Conservation (phyloP, 2,797 vertebrate species). For the Chrysocyon brachyurus region DNA sequence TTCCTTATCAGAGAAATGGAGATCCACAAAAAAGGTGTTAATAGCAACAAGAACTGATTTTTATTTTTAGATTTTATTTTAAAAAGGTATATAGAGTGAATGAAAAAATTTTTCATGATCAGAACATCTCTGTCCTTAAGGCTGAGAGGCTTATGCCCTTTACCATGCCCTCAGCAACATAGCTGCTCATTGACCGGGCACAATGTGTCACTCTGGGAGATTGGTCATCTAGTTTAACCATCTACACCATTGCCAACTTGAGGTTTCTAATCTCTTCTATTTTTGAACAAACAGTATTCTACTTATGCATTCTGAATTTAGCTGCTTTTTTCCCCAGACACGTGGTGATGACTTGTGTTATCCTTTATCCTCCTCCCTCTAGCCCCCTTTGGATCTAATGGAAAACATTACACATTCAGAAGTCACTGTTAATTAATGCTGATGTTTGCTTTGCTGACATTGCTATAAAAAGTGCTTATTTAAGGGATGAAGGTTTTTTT, state of each 20-base stretch:
- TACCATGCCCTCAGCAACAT: background rate
- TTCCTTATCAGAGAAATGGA: conserved; percentile 12
- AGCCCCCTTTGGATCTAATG: background rate
- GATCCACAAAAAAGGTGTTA: background rate
- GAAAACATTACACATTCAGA: conserved; percentile 32
- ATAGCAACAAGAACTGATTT: background rate
- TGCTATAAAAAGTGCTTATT: conserved; percentile 65
- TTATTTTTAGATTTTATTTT: background rate
- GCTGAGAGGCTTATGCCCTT: background rate
- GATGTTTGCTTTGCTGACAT: conserved; percentile 70
- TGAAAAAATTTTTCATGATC: background rate
- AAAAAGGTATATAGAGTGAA: background rate
- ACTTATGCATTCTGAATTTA: conserved; percentile 35
- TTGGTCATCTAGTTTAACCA: background rate
- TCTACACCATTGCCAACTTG: background rate
- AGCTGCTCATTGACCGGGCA: background rate
- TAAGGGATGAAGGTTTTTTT: background rate
- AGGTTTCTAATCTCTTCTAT: background rate
- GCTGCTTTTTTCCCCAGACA: background rate
- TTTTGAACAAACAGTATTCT: background rate
- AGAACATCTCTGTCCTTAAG: background rate
- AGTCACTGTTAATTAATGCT: conserved; percentile 76
- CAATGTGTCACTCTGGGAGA: fast-evolving
- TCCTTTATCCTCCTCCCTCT: background rate
- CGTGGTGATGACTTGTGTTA: background rate